These are phyloP conservation scores for Fragum sueziense DNA, from an alignment of 2,888 invertebrate genomes.

Conservation along the genomic window DNA sequence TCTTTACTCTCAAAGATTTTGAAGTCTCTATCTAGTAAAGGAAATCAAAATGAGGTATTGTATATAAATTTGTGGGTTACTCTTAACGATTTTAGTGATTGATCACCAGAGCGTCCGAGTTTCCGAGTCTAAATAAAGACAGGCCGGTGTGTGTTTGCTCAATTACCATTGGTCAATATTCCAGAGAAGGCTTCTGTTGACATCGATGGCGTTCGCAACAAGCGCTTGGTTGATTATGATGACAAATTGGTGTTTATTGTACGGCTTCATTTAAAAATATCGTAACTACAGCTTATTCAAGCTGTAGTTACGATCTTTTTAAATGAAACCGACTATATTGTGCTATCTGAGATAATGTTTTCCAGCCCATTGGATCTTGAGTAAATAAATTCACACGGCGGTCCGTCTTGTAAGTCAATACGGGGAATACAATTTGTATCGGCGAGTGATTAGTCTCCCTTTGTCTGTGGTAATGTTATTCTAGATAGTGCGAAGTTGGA, in stretches of 20 bases:
- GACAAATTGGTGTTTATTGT: constrained; percentile 17
- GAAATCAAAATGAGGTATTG: too few relatives aligned
- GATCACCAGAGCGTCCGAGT: background rate
- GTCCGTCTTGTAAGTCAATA: constrained; percentile 7
- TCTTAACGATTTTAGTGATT: constrained; percentile 10
- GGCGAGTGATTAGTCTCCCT: background rate
- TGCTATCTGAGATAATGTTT: background rate
- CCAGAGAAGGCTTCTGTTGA: constrained; percentile 12
- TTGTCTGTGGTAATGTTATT: too few relatives aligned
- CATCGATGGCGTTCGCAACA: background rate
- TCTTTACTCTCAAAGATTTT: too few relatives aligned
- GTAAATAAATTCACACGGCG: background rate
- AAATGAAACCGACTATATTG: too few relatives aligned
- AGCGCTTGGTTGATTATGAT: constrained; percentile 15
- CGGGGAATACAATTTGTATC: constrained; percentile 1
- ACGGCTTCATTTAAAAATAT: too few relatives aligned
- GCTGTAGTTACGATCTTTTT: too few relatives aligned
- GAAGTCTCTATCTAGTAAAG: too few relatives aligned
- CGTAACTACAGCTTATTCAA: too few relatives aligned
- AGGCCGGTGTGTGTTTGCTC: constrained; percentile 6
- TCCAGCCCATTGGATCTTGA: background rate
- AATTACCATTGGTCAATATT: constrained; percentile 23
- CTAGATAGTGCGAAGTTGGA: too few relatives aligned
- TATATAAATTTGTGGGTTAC: too few relatives aligned
- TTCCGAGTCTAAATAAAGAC: background rate